Evolutionary conservation across 2,797 vertebrate genomes (phyloP), one percentile per base, ranked within the genome.

Genomic region (Cygnus olor): DNA sequence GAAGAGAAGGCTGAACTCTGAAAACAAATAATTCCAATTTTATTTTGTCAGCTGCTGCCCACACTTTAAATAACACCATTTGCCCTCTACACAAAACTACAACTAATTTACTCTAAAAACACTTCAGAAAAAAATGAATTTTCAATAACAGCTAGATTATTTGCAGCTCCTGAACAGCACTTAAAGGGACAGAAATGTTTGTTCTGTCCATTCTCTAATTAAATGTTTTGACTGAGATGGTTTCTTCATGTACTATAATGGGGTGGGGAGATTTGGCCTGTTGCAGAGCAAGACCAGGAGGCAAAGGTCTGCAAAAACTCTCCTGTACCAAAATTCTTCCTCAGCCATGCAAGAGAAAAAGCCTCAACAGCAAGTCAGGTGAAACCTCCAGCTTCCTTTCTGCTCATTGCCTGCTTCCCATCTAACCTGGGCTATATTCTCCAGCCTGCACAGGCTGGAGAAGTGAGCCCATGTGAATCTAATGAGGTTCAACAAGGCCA

Each of bases 81-180:
- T 94, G 61, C 65, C 88, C 45, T 91, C 76, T 74, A 72, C 49
- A 45, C 28, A 88, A 89, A 57, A 22, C 38, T 88, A 61, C 45
- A 94, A 90, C 57, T 78, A 90, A 95, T 90, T 91, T 95, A 93
- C 77, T 94, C 64, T 70, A 95, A 90, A 38, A 80, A 40, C 30
- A 53, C n/a, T 88, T 91, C 66, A 88, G 77, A 85, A 90, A 21
- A 88, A 91, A 42, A 90, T 66, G 44, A 90, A 73, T 86, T 91
- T 84, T 86, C 51, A 36, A 32, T 28, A 79, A n/a, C 2, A 3
- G 21, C 12, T 79, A 54, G 42, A 60, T 79, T 74, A 85, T 89
- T 84, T 86, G 49, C 32, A 65, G 45, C 14, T 88, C 40, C 61
- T 86, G 61, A 90, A 65, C 5, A 80, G 64, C 69, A 61, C 9